Evolutionary conservation across 2,113 vertebrate species (phyloP), one percentile per base, ranked within the genome.

Genomic region (Malaclemys terrapin): DNA sequence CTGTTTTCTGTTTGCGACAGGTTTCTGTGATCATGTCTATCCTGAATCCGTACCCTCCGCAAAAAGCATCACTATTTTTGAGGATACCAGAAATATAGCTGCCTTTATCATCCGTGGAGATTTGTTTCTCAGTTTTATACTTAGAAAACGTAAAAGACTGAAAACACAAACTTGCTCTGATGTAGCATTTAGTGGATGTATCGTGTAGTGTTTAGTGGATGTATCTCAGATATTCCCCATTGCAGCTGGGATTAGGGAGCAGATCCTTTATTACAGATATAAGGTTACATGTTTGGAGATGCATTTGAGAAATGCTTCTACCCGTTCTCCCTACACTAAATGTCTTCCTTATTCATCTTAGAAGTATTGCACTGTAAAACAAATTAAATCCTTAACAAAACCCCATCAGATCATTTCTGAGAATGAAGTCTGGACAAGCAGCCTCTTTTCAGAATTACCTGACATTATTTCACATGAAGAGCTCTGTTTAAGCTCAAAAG

Each of bases 401-500:
- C 5, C 4, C 19, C 85, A 10, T 92, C 50, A 6, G 29, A 27
- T 81, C 47, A 52, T 85, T 20, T 16, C 31, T 82, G 56, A 88
- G 47, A 89, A 52, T 50, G 84, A 85, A 35, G 50, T 42, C 87
- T 85, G 54, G 52, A 59, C 0, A 1, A 85, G 24, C 11, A 53
- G 12, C 12, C 35, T 72, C 80, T 90, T 93, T 78, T 78, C 45
- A 78, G 25, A 78, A 78, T 27, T 78, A 54, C 93, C 90, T 95
- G 81, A 83, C 52, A 42, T 5, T 49, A 2, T 80, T 93, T 38
- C 65, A 72, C n/a, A 10, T 72, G 65, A 72, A 72, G 62, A 69
- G 65, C 65, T 69, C 65, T 69, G 35, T 69, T 17, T 72, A 38
- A 72, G 65, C 19, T 72, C 65, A 72, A 72, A 72, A 72, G 65